These are phyloP conservation scores for Oscheius myriophilus DNA, from an alignment of 2,888 invertebrate species.

Conservation along the genomic window DNA sequence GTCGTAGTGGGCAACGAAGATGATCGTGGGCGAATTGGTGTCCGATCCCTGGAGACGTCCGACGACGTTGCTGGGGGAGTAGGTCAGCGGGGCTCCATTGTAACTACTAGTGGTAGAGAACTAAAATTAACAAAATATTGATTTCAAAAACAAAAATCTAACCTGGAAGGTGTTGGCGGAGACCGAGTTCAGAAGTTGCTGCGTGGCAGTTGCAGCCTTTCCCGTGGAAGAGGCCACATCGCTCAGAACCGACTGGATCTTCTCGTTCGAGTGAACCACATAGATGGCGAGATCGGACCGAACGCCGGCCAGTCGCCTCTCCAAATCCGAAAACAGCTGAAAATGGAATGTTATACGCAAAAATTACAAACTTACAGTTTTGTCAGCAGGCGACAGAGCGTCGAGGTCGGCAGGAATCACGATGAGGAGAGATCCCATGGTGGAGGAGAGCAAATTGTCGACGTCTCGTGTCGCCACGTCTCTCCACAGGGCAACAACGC, in stretches of 20 bases:
- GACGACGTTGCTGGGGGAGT: conserved; percentile 28
- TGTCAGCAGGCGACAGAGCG: conserved; percentile 46
- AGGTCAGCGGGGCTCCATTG: conserved; percentile 15
- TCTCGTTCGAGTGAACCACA: conserved; percentile 44
- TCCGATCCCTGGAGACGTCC: conserved; percentile 57
- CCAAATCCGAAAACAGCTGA: conserved; percentile 58
- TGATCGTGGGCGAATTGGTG: conserved; percentile 82
- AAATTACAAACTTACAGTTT: conserved; percentile 36
- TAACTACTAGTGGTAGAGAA: conserved; percentile 1
- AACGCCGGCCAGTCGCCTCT: conserved; percentile 43
- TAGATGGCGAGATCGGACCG: conserved; percentile 64
- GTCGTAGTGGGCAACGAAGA: conserved; percentile 92
- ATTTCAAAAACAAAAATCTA: background rate
- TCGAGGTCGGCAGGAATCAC: conserved; percentile 63
- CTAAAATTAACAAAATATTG: no score
- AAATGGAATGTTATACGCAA: background rate
- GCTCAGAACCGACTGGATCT: conserved; percentile 12
- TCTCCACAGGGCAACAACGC: conserved; percentile 64
- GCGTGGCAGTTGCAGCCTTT: conserved; percentile 44
- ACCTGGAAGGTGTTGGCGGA: conserved; percentile 67
- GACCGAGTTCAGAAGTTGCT: conserved; percentile 60
- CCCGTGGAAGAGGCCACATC: conserved; percentile 17
- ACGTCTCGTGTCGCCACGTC: conserved; percentile 59
- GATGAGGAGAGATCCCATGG: conserved; percentile 65
- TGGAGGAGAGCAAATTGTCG: conserved; percentile 47